These are phyloP conservation scores for Tenrec ecaudatus DNA, from an alignment of 2,113 vertebrate species.

Conservation along the genomic window DNA sequence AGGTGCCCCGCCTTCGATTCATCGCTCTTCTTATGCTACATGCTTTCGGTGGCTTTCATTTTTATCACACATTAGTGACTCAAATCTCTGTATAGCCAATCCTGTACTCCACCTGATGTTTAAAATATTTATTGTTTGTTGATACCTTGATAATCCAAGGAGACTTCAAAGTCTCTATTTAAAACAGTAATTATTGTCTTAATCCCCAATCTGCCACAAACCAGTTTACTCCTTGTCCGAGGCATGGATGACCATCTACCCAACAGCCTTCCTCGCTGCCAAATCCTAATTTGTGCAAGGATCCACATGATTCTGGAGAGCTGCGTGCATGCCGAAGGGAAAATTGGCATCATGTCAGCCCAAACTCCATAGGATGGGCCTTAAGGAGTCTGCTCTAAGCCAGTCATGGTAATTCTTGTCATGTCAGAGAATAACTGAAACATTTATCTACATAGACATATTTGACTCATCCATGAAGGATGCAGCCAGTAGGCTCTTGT, in stretches of 20 bases:
- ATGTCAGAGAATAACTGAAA: conserved; percentile 46
- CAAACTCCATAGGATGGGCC: background rate
- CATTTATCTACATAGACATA: conserved; percentile 49
- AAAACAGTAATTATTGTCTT: background rate
- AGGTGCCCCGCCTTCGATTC: background rate
- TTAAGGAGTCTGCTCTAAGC: conserved; percentile 24
- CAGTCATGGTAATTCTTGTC: conserved; percentile 56
- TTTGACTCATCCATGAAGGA: conserved; percentile 26
- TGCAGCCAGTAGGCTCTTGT: conserved; percentile 22
- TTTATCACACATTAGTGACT: background rate
- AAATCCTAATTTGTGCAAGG: background rate
- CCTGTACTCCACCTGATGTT: background rate
- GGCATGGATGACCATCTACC: background rate
- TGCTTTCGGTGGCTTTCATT: background rate
- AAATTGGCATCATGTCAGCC: background rate
- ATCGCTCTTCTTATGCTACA: background rate
- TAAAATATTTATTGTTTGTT: conserved; percentile 19
- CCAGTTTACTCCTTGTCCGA: conserved; percentile 1
- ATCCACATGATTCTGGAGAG: background rate
- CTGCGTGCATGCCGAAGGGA: background rate
- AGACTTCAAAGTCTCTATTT: conserved; percentile 25
- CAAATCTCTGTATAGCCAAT: background rate
- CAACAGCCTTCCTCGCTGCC: background rate
- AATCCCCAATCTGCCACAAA: background rate
- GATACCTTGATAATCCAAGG: background rate